A percentile compares a stretch with the other conserved stretches of the same genome.
These are phyloP conservation scores for Indicator maculatus DNA, from an alignment of 2,113 vertebrate species.

Conservation along the genomic window DNA sequence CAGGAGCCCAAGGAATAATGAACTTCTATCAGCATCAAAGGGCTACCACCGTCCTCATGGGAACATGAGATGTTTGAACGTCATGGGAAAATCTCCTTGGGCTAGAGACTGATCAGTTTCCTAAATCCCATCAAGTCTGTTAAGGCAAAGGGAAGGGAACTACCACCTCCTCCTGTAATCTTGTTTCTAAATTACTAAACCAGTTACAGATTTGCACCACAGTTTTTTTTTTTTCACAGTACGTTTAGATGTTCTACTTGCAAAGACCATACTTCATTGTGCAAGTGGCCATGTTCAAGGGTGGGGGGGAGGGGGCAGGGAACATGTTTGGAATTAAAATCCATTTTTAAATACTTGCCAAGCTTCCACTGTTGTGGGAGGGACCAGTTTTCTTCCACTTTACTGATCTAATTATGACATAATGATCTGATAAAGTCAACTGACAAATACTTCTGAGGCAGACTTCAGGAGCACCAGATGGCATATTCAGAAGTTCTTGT, in stretches of 20 bases:
- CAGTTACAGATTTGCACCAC: not conserved
- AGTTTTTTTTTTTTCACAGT: not conserved
- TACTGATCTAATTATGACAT: constrained; percentile 39
- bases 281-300: not conserved
- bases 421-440: constrained; percentile 37
- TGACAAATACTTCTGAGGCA: constrained; percentile 39
- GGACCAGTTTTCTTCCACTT: constrained; percentile 40
- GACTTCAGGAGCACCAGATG: constrained; percentile 45
- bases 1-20: not conserved
- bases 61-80: not conserved
- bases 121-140: not conserved
- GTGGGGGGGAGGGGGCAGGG: no score
- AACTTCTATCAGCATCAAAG: not conserved
- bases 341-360: not conserved
- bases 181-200: not conserved
- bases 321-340: not conserved
- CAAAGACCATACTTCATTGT: not conserved
- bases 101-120: not conserved
- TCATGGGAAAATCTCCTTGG: not conserved
- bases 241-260: not conserved
- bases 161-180: not conserved
- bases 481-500: constrained; percentile 31
- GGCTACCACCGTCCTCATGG: not conserved
- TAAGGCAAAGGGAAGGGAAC: not conserved
- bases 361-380: not conserved